phyloP scores from a whole-genome alignment of 2,113 vertebrate genomes.

The Dipodomys stephensi region DNA sequence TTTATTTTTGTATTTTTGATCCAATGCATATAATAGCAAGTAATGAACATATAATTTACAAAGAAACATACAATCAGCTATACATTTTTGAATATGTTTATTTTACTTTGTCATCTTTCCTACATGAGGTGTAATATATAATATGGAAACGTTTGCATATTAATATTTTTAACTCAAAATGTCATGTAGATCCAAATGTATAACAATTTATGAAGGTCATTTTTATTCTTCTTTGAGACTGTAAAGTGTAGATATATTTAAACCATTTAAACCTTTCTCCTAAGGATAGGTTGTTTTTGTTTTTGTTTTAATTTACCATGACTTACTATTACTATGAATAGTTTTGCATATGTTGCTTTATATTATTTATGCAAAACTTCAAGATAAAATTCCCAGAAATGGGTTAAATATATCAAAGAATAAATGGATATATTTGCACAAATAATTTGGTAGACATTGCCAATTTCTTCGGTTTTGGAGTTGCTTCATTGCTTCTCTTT shows the following conservation, averaged over 20 bases:
- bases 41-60: neutral
- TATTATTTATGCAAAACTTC: neutral
- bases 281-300: neutral
- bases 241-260: neutral
- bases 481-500: neutral
- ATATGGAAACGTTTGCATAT: neutral
- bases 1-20: neutral
- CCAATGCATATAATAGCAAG: neutral
- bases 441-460: neutral
- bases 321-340: neutral
- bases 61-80: neutral
- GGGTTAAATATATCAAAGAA: neutral
- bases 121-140: neutral
- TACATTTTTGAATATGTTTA: neutral
- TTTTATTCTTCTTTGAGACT: neutral
- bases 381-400: conserved; percentile 6
- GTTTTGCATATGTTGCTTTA: neutral
- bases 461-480: neutral
- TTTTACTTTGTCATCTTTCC: neutral
- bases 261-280: neutral
- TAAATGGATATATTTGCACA: neutral
- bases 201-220: neutral
- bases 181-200: neutral
- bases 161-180: conserved; percentile 3
- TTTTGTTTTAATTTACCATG: neutral